A percentile compares a stretch with the other conserved stretches of the same genome.
Conservation (phyloP, 2,797 vertebrate species). For the Pseudomugil tenellus region DNA sequence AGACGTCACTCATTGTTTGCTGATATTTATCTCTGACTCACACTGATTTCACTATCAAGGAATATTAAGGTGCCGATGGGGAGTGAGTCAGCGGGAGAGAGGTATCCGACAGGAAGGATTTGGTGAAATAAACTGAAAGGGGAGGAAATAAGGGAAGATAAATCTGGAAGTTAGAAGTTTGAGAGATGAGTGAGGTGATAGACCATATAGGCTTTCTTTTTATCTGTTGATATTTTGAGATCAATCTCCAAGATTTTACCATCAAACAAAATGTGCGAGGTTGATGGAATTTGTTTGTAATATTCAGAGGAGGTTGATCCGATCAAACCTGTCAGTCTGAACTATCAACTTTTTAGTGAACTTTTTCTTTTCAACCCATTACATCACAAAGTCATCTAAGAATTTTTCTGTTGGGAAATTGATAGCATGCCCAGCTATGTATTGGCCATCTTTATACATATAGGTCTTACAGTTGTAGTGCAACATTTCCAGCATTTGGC, state of each 20-base stretch:
- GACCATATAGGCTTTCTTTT: slow-evolving; percentile 12
- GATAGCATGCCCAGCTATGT: neutral
- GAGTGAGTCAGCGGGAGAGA: slow-evolving; percentile 24
- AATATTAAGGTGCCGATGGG: slow-evolving; percentile 30
- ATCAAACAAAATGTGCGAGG: slow-evolving; percentile 7
- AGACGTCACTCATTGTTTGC: slow-evolving; percentile 69
- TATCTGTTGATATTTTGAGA: slow-evolving; percentile 29
- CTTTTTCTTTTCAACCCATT: neutral
- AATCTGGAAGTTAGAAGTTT: slow-evolving; percentile 15
- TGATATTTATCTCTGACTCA: slow-evolving; percentile 66
- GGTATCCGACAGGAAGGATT: slow-evolving; percentile 39
- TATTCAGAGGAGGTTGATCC: slow-evolving; percentile 2
- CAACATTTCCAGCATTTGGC: neutral
- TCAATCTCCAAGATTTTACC: slow-evolving; percentile 6
- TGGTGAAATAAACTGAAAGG: slow-evolving; percentile 33
- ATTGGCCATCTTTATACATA: neutral
- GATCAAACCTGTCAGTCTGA: slow-evolving; percentile 8
- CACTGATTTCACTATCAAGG: slow-evolving; percentile 61
- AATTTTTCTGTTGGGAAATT: neutral
- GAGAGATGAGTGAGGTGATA: slow-evolving; percentile 37
- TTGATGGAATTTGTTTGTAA: slow-evolving; percentile 19
- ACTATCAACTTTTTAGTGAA: neutral
- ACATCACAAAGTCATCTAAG: neutral
- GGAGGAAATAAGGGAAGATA: slow-evolving; percentile 5
- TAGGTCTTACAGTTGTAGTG: neutral